Evolutionary conservation across 2,797 vertebrate species (phyloP).

Genomic region (Malurus splendens): DNA sequence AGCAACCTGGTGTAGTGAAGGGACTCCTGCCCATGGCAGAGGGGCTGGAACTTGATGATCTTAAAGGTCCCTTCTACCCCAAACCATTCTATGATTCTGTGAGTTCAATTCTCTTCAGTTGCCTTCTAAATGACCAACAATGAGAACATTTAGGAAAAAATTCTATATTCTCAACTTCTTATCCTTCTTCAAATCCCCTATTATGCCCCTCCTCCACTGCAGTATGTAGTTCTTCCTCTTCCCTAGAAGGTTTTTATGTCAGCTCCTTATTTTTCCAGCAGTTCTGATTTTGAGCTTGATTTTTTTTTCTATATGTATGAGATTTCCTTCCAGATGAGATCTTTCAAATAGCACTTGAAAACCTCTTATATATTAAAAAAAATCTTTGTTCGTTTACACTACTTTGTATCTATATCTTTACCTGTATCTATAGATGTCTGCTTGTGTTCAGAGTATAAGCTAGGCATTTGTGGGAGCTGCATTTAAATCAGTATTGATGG

Average conservation of each 20-base stretch:
- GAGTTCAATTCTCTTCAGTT: background rate
- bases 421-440: background rate
- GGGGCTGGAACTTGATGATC: accelerated
- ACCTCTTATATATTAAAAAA: background rate
- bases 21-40: accelerated
- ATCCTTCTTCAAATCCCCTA: background rate
- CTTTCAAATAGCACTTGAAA: background rate
- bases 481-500: background rate
- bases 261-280: background rate
- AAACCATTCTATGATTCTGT: background rate
- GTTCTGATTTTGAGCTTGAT: background rate
- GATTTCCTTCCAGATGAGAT: background rate
- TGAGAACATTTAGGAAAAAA: background rate
- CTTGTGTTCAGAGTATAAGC: background rate
- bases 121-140: background rate
- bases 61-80: background rate
- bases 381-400: background rate
- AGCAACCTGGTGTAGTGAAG: background rate
- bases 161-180: background rate
- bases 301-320: background rate
- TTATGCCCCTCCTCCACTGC: background rate
- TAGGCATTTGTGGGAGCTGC: background rate
- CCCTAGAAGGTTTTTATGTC: background rate
- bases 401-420: background rate
- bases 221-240: background rate